These are phyloP conservation scores for Cynoglossus semilaevis DNA, from an alignment of 2,113 vertebrate species.

Conservation along the genomic window DNA sequence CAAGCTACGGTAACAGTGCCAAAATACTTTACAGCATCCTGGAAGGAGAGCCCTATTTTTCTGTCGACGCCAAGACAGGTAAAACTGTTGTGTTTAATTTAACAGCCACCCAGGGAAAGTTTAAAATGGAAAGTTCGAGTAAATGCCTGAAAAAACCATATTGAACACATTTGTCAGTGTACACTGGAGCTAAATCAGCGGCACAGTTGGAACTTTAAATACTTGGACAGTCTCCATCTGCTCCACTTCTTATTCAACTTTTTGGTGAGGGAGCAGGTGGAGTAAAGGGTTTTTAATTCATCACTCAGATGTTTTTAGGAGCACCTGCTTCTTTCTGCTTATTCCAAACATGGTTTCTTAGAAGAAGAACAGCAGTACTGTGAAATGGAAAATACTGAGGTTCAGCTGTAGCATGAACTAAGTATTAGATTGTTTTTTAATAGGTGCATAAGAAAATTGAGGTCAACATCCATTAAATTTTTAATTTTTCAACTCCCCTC, in stretches of 20 bases:
- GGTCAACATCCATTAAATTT: too few species aligned
- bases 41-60: conserved; percentile 66
- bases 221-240: conserved; percentile 1
- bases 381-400: neutral
- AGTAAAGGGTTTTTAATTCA: too few species aligned
- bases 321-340: neutral
- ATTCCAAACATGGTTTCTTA: neutral
- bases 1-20: conserved; percentile 60
- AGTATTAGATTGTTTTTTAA: too few species aligned
- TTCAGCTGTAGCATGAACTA: neutral
- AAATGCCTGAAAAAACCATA: neutral
- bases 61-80: conserved; percentile 71
- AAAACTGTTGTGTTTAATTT: conserved; percentile 1
- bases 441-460: too few species aligned
- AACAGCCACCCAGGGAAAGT: neutral
- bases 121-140: neutral
- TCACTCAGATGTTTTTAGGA: neutral
- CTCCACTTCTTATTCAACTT: neutral
- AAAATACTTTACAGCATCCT: conserved; percentile 69
- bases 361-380: neutral
- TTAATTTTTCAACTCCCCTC: conserved; percentile 1
- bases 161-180: neutral
- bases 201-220: conserved; percentile 9
- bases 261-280: neutral
- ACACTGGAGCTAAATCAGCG: neutral